Evolutionary conservation across 1,140 invertebrate genomes (phyloP).

Genomic region (Ips nitidus): DNA sequence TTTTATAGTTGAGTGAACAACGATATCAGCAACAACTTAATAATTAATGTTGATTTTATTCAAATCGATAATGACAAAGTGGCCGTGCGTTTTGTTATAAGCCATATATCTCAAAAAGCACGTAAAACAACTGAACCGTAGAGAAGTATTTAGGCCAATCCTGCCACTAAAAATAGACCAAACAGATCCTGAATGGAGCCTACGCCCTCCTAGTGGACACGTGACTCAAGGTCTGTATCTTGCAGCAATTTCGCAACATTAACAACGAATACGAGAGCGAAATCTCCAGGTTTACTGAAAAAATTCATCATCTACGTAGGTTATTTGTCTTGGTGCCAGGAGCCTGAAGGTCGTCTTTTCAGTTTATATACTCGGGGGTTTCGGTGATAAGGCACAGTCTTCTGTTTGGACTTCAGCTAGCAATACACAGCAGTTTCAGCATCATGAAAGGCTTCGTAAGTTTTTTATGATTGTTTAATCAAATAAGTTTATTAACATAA

Average conservation of each 20-base stretch:
- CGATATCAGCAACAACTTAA: no score
- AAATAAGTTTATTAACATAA: not conserved
- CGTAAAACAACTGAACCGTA: constrained; percentile 15
- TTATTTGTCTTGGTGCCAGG: constrained; percentile 17
- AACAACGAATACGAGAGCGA: not conserved
- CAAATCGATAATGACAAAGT: constrained; percentile 11
- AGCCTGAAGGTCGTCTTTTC: constrained; percentile 22
- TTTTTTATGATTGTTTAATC: not conserved
- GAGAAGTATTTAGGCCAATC: constrained; percentile 10
- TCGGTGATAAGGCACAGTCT: constrained; percentile 8
- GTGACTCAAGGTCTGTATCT: constrained; percentile 17
- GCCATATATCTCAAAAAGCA: constrained; percentile 16
- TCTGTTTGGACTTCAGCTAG: not conserved
- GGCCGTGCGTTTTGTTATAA: constrained; percentile 2
- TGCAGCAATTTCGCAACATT: constrained; percentile 9
- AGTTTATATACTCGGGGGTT: constrained; percentile 18
- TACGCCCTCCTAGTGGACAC: constrained; percentile 14
- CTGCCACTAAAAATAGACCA: constrained; percentile 7
- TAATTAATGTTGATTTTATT: not conserved
- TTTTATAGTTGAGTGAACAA: no score
- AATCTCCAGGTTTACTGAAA: not conserved
- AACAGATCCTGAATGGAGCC: constrained; percentile 17
- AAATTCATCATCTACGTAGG: constrained; percentile 9
- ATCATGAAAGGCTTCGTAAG: constrained; percentile 31
- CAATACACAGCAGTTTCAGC: constrained; percentile 5